Evolutionary conservation across 2,797 vertebrate species (phyloP), one percentile per base, ranked within the genome.

Genomic region (Acipenser transmontanus): DNA sequence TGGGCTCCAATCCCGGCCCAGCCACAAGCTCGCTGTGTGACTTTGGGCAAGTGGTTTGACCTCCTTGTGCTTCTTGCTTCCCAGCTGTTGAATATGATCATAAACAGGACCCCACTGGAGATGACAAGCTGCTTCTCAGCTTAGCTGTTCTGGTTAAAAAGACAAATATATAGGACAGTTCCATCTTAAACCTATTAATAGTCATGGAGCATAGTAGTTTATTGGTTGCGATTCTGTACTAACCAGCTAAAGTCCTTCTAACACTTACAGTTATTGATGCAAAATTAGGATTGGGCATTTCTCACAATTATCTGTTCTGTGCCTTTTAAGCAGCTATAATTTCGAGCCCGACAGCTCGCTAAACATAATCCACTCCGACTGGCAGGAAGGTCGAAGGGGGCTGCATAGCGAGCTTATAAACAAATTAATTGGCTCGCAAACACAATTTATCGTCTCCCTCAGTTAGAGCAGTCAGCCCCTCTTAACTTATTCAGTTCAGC

Each of bases 391-490:
- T 84, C 81, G 78, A 69, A 69, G 49, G 49, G 77, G 69, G 68
- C 74, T 3, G 71, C 74, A 49, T 69, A 74, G 77, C 67, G 68
- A 69, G 74, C 77, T 80, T 74, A 80, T 83, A 79, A 84, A 81
- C 79, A 81, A 81, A 82, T 82, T 79, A 84, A 81, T 79, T 81
- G 82, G 77, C 74, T 78, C 73, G 77, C 76, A 76, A 81, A 76
- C 77, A 77, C 74, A 74, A 77, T 83, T 83, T 78, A 78, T 61
- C 60, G 17, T 61, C 60, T 61, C 60, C 60, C 17, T 34, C 12
- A 20, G 17, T 61, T 61, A 34, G 60, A 8, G 60, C 6, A 34
- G 14, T 20, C 60, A 61, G 9, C 60, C 60, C 47, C 20, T 61
- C 60, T 34, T 34, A 17, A 61, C 60, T 61, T 17, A 61, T 47